Conservation (phyloP, 2,113 vertebrate species). For the Sander lucioperca region DNA sequence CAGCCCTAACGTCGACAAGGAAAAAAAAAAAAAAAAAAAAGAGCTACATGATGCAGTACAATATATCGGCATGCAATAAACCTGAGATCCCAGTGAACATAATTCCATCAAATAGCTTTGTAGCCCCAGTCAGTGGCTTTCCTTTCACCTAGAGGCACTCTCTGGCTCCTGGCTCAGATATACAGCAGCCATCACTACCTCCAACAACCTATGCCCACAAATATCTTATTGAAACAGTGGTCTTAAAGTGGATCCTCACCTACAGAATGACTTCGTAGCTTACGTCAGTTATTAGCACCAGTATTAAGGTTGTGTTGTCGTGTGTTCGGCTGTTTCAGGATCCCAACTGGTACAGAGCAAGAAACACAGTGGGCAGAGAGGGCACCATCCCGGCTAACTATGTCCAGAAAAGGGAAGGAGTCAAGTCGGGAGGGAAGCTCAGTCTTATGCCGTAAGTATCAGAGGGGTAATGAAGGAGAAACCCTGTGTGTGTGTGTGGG, state of each 20-base stretch:
- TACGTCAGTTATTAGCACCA: background rate
- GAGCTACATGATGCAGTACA: background rate
- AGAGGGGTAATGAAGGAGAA: background rate
- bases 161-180: constrained; percentile 5
- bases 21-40: background rate
- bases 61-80: background rate
- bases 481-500: background rate
- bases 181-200: background rate
- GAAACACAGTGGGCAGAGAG: constrained; percentile 93
- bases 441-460: constrained; percentile 99
- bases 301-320: background rate
- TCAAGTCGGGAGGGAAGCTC: constrained; percentile 96
- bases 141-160: background rate
- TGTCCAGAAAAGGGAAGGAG: constrained; percentile 97
- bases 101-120: constrained; percentile 12
- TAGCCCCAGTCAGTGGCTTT: background rate
- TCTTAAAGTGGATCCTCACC: background rate
- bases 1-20: background rate
- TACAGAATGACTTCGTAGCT: background rate
- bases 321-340: constrained; percentile 83
- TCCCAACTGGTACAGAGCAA: constrained; percentile 99
- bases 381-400: constrained; percentile 99
- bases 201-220: constrained; percentile 1
- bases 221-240: constrained; percentile 5
- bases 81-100: background rate